Evolutionary conservation across 1,140 invertebrate genomes (phyloP).

Genomic region (Ditylenchus dipsaci): DNA sequence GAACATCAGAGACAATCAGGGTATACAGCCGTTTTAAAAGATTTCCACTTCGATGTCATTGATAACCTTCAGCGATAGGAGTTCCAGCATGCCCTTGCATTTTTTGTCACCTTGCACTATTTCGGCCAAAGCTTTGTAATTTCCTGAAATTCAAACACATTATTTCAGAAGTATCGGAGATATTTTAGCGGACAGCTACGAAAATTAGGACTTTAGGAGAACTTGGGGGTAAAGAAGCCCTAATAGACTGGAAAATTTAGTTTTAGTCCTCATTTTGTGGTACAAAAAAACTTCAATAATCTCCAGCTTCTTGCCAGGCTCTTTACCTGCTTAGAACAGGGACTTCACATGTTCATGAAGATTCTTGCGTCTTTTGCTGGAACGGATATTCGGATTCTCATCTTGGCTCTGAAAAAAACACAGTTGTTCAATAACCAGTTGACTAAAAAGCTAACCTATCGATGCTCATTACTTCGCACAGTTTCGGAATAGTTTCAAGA

Average conservation of each 20-base stretch:
- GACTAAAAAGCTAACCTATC: constrained; percentile 61
- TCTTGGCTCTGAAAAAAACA: constrained; percentile 71
- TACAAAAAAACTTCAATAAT: no score
- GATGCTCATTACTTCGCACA: constrained; percentile 80
- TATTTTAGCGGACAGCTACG: no score
- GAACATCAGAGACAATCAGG: neutral
- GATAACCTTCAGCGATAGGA: constrained; percentile 61
- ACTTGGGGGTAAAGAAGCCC: no score
- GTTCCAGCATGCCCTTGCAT: constrained; percentile 60
- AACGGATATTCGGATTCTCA: constrained; percentile 76
- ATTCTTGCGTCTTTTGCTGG: constrained; percentile 72
- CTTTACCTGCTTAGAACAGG: constrained; percentile 33
- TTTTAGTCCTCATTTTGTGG: no score
- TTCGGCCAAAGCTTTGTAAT: constrained; percentile 61
- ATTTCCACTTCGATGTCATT: constrained; percentile 60
- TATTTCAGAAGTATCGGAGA: no score
- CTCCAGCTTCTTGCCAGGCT: constrained; percentile 56
- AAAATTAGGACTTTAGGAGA: no score
- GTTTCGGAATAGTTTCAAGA: constrained; percentile 82
- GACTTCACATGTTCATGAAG: constrained; percentile 65
- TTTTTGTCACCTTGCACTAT: constrained; percentile 57
- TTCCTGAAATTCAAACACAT: constrained; percentile 10
- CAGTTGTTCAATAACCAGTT: no score
- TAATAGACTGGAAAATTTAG: no score
- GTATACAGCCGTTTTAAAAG: constrained; percentile 14